Evolutionary conservation across 2,888 invertebrate genomes (phyloP), one percentile per base, ranked within the genome.

Genomic region (Alentia gelatinosa): DNA sequence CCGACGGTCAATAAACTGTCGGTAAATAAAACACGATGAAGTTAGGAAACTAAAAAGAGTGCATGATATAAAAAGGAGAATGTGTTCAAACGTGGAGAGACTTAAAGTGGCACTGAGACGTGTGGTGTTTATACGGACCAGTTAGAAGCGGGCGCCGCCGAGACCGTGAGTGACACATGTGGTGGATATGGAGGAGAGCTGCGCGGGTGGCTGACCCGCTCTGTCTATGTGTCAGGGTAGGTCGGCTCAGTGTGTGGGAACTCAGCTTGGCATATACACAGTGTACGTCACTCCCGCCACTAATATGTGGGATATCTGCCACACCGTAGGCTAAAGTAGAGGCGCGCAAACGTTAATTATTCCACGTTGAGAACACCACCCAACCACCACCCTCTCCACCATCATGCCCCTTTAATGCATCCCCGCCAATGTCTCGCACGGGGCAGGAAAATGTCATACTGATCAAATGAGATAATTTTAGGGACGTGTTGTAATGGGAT

Each of bases 101-200:
- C n/a, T n/a, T n/a, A n/a, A n/a, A n/a, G n/a, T n/a, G n/a, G n/a
- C n/a, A n/a, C n/a, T n/a, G n/a, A n/a, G n/a, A n/a, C n/a, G n/a
- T n/a, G n/a, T n/a, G n/a, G n/a, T n/a, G n/a, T n/a, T n/a, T n/a
- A n/a, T n/a, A n/a, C n/a, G n/a, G n/a, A n/a, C n/a, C n/a, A n/a
- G n/a, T n/a, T n/a, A n/a, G n/a, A n/a, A n/a, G n/a, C 1, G 68
- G 68, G 68, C 33, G 1, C 30, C 33, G 26, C 4, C 33, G 68
- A 30, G 68, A 68, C 68, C n/a, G 68, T 68, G 68, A 68, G 68
- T 68, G 68, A 68, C 68, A 68, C 68, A 30, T 30, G 68, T 68
- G 68, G 68, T 12, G n/a, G 68, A 1, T 68, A 15, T 30, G 30
- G 68, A 1, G 26, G 63, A 15, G 4, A 23, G 4, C 63, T 15